A percentile compares a stretch with the other conserved stretches of the same genome.
Evolutionary conservation across 2,888 invertebrate species (phyloP).

Genomic region (Drosophila eohydei): DNA sequence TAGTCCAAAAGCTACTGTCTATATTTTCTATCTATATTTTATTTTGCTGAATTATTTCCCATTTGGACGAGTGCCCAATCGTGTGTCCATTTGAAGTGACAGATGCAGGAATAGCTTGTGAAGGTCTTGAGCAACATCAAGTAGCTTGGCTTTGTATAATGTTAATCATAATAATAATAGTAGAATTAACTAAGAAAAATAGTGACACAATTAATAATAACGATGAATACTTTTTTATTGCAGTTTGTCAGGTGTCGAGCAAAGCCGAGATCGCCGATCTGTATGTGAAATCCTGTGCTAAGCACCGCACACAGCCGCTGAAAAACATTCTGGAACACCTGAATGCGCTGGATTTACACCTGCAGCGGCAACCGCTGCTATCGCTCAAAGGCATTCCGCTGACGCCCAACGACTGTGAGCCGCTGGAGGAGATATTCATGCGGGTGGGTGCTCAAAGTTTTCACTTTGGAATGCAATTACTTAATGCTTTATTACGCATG

Average conservation of each 20-base stretch:
- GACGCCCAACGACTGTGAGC: slow-evolving; percentile 90
- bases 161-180: neutral
- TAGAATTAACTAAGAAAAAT: neutral
- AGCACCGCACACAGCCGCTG: slow-evolving; percentile 90
- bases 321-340: slow-evolving; percentile 90
- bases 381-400: slow-evolving; percentile 87
- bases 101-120: too few relatives aligned
- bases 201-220: neutral
- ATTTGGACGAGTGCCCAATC: too few relatives aligned
- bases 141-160: too few relatives aligned
- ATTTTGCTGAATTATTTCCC: too few relatives aligned
- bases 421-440: slow-evolving; percentile 93
- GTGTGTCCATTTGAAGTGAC: too few relatives aligned
- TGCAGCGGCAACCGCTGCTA: slow-evolving; percentile 87
- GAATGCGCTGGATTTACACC: slow-evolving; percentile 86
- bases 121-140: too few relatives aligned
- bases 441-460: slow-evolving; percentile 84
- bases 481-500: slow-evolving; percentile 82
- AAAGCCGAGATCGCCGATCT: slow-evolving; percentile 90
- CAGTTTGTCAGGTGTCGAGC: slow-evolving; percentile 81
- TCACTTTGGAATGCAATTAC: neutral
- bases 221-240: slow-evolving; percentile 24
- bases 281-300: slow-evolving; percentile 90
- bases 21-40: too few relatives aligned
- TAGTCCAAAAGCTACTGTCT: neutral